Evolutionary conservation across 2,113 vertebrate species (phyloP).

Genomic region (Platysternon megacephalum): DNA sequence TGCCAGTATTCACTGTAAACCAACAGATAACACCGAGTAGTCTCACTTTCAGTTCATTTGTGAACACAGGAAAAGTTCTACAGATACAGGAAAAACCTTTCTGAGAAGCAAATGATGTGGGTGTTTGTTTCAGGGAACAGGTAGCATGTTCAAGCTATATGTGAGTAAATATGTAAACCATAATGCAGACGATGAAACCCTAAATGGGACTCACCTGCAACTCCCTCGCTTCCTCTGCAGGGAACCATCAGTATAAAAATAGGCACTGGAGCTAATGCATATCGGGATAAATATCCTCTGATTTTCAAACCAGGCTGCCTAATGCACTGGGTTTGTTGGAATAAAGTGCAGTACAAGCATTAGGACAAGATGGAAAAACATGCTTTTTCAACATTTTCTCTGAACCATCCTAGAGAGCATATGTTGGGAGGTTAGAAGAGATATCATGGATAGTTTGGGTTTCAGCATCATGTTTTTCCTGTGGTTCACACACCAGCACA

Average conservation of each 20-base stretch:
- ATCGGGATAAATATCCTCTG: neutral
- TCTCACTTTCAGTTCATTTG: neutral
- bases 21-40: neutral
- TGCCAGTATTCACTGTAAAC: neutral
- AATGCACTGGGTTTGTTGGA: neutral
- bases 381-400: neutral
- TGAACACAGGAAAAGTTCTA: accelerated
- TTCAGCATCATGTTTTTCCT: neutral
- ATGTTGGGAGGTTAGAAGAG: neutral
- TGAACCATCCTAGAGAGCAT: neutral
- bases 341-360: neutral
- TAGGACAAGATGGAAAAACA: neutral
- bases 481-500: neutral
- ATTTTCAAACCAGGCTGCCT: neutral
- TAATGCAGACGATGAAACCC: neutral
- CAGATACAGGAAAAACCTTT: neutral
- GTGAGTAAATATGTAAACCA: neutral
- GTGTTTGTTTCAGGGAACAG: neutral
- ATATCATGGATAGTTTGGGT: neutral
- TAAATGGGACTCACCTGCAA: neutral
- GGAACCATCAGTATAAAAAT: neutral
- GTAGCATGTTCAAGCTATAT: neutral
- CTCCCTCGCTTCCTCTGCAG: neutral
- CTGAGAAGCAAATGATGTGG: accelerated
- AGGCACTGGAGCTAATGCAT: neutral